Percentiles rank a stretch among this genome's conserved stretches.
Conservation (phyloP, 2,888 invertebrate species). For the Ptycholaimellus sp. region DNA sequence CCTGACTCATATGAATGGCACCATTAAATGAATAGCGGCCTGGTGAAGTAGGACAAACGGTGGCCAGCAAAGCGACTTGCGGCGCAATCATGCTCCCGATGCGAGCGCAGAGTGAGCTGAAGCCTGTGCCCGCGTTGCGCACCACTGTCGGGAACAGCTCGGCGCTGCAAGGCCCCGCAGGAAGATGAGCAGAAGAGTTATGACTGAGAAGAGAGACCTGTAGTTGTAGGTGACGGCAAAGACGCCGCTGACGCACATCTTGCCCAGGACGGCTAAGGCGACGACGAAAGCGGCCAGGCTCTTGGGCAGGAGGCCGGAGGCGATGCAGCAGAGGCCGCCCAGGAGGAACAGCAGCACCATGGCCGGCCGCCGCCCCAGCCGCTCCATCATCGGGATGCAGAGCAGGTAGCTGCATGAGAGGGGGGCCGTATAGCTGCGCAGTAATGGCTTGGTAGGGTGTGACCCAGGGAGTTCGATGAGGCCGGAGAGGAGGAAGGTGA, state of each 20-base stretch:
- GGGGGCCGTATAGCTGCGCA: too few species aligned
- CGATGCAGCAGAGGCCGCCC: constrained; percentile 3
- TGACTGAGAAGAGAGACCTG: too few species aligned
- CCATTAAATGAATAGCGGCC: too few species aligned
- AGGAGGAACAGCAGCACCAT: neutral
- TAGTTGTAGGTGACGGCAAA: constrained; percentile 8
- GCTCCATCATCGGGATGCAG: constrained; percentile 4
- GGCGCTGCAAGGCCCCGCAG: too few species aligned
- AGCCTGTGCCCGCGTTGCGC: neutral
- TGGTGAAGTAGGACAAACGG: neutral
- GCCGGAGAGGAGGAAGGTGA: constrained; percentile 6
- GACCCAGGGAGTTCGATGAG: constrained; percentile 4
- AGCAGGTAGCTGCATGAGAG: too few species aligned
- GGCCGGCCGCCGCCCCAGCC: constrained; percentile 2
- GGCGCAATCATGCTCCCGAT: neutral
- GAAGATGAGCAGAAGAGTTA: too few species aligned
- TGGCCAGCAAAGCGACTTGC: neutral
- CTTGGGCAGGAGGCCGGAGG: neutral
- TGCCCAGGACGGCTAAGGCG: constrained; percentile 3
- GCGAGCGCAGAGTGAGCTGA: neutral
- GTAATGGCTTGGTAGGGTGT: too few species aligned
- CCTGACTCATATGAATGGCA: too few species aligned
- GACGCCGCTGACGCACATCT: constrained; percentile 2
- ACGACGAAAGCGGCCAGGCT: too few species aligned
- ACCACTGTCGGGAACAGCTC: constrained; percentile 6